These are phyloP conservation scores for Lophochroa leadbeateri DNA, from an alignment of 2,113 vertebrate genomes.

Conservation along the genomic window DNA sequence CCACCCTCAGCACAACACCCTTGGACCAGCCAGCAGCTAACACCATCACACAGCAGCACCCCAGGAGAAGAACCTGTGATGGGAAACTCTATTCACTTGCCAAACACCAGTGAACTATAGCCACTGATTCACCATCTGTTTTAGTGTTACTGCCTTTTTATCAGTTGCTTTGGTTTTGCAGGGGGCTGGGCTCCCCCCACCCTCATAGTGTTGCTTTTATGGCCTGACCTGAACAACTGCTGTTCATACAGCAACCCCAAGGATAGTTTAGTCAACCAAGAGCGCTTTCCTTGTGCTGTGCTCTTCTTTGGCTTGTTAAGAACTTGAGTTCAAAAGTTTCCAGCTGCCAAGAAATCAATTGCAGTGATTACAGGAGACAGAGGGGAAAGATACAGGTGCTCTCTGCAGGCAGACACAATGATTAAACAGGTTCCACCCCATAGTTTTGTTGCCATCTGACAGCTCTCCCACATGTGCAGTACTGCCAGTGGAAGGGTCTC, in stretches of 20 bases:
- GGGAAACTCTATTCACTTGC: not conserved
- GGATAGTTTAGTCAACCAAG: not conserved
- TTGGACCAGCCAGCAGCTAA: not conserved
- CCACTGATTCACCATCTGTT: not conserved
- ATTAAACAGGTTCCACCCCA: not conserved
- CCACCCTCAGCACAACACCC: not conserved
- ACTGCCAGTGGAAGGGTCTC: not conserved
- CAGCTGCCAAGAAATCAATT: not conserved
- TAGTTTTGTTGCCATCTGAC: not conserved
- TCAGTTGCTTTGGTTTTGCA: not conserved
- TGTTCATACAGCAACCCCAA: not conserved
- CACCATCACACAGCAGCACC: not conserved
- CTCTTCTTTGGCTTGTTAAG: not conserved
- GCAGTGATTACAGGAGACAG: not conserved
- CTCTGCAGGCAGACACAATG: not conserved
- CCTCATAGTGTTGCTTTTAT: not conserved
- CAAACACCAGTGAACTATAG: not conserved
- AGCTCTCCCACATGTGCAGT: not conserved
- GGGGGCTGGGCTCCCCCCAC: not conserved
- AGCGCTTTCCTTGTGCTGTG: not conserved
- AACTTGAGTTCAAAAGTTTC: not conserved
- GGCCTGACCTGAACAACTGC: not conserved
- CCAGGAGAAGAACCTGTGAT: not conserved
- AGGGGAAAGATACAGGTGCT: not conserved
- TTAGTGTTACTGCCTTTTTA: not conserved